Base-by-base conservation (phyloP, 2,888 invertebrate genomes). In the Patella depressa region DNA sequence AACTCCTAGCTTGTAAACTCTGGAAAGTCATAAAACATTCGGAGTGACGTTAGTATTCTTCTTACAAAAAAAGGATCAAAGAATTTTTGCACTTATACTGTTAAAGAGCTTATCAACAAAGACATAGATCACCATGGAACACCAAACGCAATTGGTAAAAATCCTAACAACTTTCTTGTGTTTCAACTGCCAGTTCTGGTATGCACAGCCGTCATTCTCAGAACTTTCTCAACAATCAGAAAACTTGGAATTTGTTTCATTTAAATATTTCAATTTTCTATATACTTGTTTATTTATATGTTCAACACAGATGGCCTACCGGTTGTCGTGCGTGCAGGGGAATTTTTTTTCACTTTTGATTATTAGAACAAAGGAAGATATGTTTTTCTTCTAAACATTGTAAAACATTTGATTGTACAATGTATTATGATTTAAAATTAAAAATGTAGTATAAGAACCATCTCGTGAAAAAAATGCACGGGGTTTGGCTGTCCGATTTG, bases 31-130 rank as follows among this genome's bases (percentile, higher is more conserved):
- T 65, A 65, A 65, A 65, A 2, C 24, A 65, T 65, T 65, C 65
- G 11, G 19, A 19, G 11, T 65, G 65, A 65, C 65, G 24, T 12
- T 65, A 65, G 65, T 65, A 65, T 65, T 65, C 19, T 65, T 65
- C 65, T 19, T 4, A 45, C 45, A 65, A 65, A 65, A 65, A 65
- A 65, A 65, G 65, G 65, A 65, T 65, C 65, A 65, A 65, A 65
- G 24, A 24, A 65, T 65, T 65, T 24, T 65, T 65, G 65, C 65
- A 65, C 65, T 65, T 65, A 65, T 14, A 65, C 65, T 65, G 65
- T 65, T 65, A 65, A 65, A 65, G 65, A 65, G 24, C 65, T 65
- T 65, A 65, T 65, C 65, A 65, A 65, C 65, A 65, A 65, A 65
- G 65, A 65, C 65, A 65, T 65, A 65, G 65, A 65, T 65, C 65